Conservation (phyloP, 2,113 vertebrate species). For the Channa argus region DNA sequence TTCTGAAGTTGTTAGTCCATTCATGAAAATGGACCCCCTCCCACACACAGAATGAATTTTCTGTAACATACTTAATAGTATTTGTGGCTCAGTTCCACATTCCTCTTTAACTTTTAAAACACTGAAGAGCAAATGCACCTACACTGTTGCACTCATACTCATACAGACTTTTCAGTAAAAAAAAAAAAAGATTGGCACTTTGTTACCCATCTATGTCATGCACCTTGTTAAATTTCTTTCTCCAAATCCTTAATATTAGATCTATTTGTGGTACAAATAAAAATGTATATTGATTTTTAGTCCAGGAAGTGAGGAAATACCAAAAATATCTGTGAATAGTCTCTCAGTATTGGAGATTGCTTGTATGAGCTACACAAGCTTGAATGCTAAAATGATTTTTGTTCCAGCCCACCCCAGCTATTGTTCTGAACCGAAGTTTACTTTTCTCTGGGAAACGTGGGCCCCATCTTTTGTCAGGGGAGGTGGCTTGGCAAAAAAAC, state of each 20-base stretch:
- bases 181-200: constrained; percentile 78
- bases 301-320: constrained; percentile 76
- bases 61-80: constrained; percentile 71
- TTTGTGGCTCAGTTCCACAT: constrained; percentile 74
- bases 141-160: constrained; percentile 27
- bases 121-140: constrained; percentile 23
- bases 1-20: constrained; percentile 69
- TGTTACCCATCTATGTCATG: constrained; percentile 80
- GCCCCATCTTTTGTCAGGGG: constrained; percentile 57
- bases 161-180: constrained; percentile 60
- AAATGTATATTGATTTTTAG: constrained; percentile 79
- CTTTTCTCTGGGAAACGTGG: constrained; percentile 68
- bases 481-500: constrained; percentile 54
- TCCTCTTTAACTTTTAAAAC: constrained; percentile 48
- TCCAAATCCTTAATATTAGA: constrained; percentile 81
- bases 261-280: constrained; percentile 82
- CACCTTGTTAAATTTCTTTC: constrained; percentile 84
- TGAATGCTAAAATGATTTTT: constrained; percentile 66
- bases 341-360: constrained; percentile 79
- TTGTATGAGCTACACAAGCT: constrained; percentile 70
- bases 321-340: constrained; percentile 80
- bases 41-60: constrained; percentile 58
- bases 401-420: constrained; percentile 53
- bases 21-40: constrained; percentile 50
- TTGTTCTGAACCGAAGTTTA: constrained; percentile 70